Base-by-base conservation (phyloP, 2,888 invertebrate species). In the Meghimatium bilineatum region DNA sequence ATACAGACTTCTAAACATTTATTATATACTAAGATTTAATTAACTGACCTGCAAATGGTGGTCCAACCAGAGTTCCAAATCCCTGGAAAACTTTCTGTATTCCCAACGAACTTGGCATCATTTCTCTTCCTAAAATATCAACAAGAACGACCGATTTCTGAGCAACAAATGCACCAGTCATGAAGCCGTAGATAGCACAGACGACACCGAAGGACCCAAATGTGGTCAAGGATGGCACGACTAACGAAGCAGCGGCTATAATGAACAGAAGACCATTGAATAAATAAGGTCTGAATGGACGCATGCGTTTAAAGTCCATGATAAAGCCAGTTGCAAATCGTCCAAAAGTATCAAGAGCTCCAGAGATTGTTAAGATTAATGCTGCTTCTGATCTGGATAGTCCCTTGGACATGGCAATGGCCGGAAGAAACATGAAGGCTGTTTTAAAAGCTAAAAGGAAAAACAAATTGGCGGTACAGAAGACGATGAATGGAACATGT, bases 91-190 rank as follows among this genome's bases (percentile, higher is more conserved):
- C 78, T n/a, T 90, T 86, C 67, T 90, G 75, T 38, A 91, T 76
- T 23, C 91, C 91, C 71, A 92, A 89, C 0, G 91, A 90, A 85
- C 89, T 90, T 12, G 88, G 85, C 26, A 92, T 86, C 75, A 88
- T 87, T 75, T 90, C 89, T 44, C 88, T 87, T 60, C 91, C 91
- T 23, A 92, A 85, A 32, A 91, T 85, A 81, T 92, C 91, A 49
- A 92, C 90, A 36, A 90, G 85, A 0, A 91, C 87, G 12, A 92
- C 90, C 14, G 90, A 89, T 79, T 91, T 91, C 87, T 91, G 91
- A 5, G 91, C 89, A 14, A 91, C 87, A 63, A 89, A 90, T 20
- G 88, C 86, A 26, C 91, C 91, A 12, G 89, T 88, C 38, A 90
- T 66, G 3, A 90, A 56, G 0, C 91, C 91, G 78, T 90, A 91